A percentile compares a stretch with the other conserved stretches of the same genome.
Evolutionary conservation across 1,140 invertebrate genomes (phyloP).

Genomic region (Heliconius himera): DNA sequence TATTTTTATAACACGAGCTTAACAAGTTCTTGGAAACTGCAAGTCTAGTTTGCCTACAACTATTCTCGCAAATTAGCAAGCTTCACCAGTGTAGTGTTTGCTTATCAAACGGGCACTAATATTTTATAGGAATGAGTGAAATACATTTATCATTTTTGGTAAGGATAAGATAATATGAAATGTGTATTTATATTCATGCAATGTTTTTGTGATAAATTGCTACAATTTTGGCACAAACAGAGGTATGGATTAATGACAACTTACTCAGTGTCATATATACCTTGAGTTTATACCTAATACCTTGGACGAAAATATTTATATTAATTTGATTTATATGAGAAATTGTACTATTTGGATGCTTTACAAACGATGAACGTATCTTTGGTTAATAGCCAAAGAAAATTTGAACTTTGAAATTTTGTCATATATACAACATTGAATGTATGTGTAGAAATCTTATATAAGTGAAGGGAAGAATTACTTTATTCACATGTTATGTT

Average conservation of each 20-base stretch:
- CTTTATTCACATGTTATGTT: background rate
- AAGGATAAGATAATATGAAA: background rate
- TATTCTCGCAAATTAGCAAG: conserved; percentile 20
- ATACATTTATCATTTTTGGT: background rate
- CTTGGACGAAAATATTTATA: conserved; percentile 33
- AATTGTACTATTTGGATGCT: conserved; percentile 10
- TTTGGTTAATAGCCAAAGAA: conserved; percentile 7
- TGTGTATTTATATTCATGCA: background rate
- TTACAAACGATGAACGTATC: background rate
- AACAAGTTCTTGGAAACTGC: conserved; percentile 53
- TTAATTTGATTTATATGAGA: conserved; percentile 18
- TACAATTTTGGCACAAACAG: conserved; percentile 25
- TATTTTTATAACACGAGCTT: conserved; percentile 69
- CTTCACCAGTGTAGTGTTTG: conserved; percentile 11
- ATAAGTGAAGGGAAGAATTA: background rate
- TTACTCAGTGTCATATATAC: conserved; percentile 28
- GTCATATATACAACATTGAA: no score
- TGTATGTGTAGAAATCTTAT: no score
- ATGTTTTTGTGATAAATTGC: conserved; percentile 25
- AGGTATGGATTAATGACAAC: conserved; percentile 27
- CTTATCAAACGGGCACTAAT: background rate
- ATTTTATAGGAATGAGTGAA: background rate
- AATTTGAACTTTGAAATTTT: background rate
- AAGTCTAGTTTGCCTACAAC: conserved; percentile 11
- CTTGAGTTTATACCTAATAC: conserved; percentile 27